phyloP scores from a whole-genome alignment of 1,140 invertebrate genomes.

The Heterodera schachtii region DNA sequence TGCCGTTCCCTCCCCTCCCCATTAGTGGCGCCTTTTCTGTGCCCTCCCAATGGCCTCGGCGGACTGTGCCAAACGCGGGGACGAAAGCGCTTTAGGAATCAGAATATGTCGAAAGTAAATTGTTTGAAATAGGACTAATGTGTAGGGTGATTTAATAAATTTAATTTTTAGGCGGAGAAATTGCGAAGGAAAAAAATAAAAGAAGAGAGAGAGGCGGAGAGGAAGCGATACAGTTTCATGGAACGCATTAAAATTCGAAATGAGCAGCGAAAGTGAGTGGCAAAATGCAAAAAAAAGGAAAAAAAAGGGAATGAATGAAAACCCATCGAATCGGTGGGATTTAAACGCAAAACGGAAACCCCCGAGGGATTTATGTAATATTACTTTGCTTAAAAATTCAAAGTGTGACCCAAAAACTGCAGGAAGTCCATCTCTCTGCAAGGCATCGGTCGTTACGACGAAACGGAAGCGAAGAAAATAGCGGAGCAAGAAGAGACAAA shows the following conservation, averaged over 20 bases:
- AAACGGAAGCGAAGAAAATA: conserved; percentile 45
- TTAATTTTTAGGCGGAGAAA: conserved; percentile 42
- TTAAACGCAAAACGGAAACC: too few species aligned
- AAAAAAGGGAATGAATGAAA: too few species aligned
- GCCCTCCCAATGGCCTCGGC: not conserved
- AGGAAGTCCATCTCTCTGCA: conserved; percentile 59
- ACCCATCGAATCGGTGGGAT: too few species aligned
- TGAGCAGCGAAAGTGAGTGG: conserved; percentile 61
- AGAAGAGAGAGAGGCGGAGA: conserved; percentile 60
- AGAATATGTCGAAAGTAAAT: conserved; percentile 49
- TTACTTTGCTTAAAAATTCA: too few species aligned
- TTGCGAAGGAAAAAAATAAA: conserved; percentile 41
- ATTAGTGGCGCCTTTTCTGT: not conserved
- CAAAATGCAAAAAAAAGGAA: too few species aligned
- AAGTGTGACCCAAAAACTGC: conserved; percentile 12
- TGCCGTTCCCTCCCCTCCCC: not conserved
- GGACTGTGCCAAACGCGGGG: conserved; percentile 47
- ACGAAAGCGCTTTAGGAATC: conserved; percentile 57
- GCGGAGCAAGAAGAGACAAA: conserved; percentile 32
- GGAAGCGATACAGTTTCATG: conserved; percentile 64
- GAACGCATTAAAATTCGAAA: conserved; percentile 58
- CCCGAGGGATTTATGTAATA: too few species aligned
- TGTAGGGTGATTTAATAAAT: too few species aligned
- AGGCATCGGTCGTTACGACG: conserved; percentile 54
- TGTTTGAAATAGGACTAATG: too few species aligned